Base-by-base conservation (phyloP, 1,140 invertebrate species). In the Heterodera schachtii region DNA sequence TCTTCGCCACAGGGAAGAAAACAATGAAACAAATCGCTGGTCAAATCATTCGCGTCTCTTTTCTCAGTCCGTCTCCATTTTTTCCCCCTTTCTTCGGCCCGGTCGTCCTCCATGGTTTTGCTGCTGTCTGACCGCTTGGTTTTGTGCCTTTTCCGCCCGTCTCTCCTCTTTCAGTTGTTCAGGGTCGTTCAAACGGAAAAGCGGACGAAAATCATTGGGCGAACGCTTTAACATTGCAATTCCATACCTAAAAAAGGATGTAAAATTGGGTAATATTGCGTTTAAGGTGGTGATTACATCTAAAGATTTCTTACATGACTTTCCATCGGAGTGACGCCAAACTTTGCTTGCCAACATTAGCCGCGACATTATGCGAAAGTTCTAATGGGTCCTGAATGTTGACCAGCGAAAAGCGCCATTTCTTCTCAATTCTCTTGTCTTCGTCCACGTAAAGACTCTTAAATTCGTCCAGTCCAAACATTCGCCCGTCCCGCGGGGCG, bases 341-440 rank as follows among this genome's bases (percentile, higher is more conserved):
- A 71, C 64, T 43, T 11, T 11, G 16, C 13, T 81, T 78, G 7
- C 70, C 52, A 8, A 86, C 82, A 75, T 81, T 81, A 19, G 84
- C 69, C 19, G 81, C 64, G 16, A 86, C 82, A 74, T 85, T 85
- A 67, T 85, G 84, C 2, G 82, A 80, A 21, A 85, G 80, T 64
- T 85, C 84, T 19, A 85, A 13, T 21, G 84, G 84, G 70, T 85
- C 84, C 64, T 85, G 84, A 31, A 85, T 70, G 67, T 85, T 85
- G 16, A 86, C 73, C 31, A 83, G 57, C 13, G 82, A 60, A 44
- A 85, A 84, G 49, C 81, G 83, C 64, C 85, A 85, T 8, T 71
- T 78, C 46, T 82, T 76, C 44, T 70, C 47, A 31, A 84, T 84
- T 64, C 71, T 41, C 6, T 41, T 31, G 73, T 85, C 84, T 64